phyloP scores from a whole-genome alignment of 1,140 invertebrate species.

The Drosophila repletoides region DNA sequence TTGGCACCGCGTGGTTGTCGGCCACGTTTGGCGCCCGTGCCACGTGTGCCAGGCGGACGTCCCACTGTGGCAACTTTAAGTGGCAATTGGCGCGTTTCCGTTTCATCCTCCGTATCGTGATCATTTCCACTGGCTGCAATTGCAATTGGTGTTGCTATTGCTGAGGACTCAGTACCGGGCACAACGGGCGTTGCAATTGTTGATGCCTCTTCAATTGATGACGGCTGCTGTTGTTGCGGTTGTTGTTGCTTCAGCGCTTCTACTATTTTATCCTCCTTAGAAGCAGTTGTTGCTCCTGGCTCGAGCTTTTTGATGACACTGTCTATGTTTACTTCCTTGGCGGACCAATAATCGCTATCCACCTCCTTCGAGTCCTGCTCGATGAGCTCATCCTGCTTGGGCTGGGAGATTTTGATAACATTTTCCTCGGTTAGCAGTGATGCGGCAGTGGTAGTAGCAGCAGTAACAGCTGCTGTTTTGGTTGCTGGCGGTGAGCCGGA shows the following conservation, averaged over 20 bases:
- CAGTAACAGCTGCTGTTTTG: constrained; percentile 2
- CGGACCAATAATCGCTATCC: constrained; percentile 89
- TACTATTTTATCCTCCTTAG: constrained; percentile 43
- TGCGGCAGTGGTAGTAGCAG: not conserved
- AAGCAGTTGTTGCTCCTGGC: constrained; percentile 83
- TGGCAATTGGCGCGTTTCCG: constrained; percentile 61
- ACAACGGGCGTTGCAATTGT: constrained; percentile 34
- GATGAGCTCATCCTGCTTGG: constrained; percentile 71
- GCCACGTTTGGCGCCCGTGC: constrained; percentile 61
- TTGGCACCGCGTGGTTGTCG: constrained; percentile 73
- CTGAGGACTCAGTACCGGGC: not conserved
- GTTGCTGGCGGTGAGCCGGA: constrained; percentile 46
- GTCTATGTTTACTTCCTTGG: constrained; percentile 88
- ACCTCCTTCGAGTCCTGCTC: constrained; percentile 84
- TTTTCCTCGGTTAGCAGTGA: constrained; percentile 77
- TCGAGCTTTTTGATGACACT: constrained; percentile 91
- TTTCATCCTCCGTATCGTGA: constrained; percentile 77
- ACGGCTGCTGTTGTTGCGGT: constrained; percentile 8
- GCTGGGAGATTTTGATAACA: constrained; percentile 78
- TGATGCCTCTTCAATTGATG: constrained; percentile 20
- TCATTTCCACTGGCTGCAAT: constrained; percentile 39
- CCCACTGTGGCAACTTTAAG: constrained; percentile 48
- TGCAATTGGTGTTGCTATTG: not conserved
- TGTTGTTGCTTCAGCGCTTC: not conserved
- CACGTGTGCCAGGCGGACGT: constrained; percentile 54